A percentile compares a stretch with the other conserved stretches of the same genome.
Evolutionary conservation across 2,888 invertebrate species (phyloP).

Genomic region (Rhopalosiphum nymphaeae): DNA sequence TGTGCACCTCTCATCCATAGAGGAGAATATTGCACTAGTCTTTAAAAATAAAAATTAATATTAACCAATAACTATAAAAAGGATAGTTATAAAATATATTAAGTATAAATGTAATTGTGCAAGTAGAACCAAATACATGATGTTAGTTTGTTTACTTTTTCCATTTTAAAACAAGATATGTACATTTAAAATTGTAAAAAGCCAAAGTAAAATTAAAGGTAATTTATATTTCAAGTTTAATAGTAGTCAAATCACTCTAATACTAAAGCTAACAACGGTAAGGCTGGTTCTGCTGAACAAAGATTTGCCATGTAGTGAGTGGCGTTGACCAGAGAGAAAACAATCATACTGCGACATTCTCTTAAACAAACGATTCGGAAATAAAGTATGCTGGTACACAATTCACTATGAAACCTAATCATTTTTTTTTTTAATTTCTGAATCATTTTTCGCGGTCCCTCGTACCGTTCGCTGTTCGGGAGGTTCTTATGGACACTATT

Average conservation of each 20-base stretch:
- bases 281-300: neutral
- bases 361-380: neutral
- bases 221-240: neutral
- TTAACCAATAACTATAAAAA: neutral
- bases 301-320: neutral
- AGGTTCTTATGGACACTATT: neutral
- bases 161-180: neutral
- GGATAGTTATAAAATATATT: too few relatives aligned
- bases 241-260: neutral
- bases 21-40: neutral
- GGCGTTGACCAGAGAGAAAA: neutral
- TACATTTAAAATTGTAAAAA: neutral
- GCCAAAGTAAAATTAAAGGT: neutral
- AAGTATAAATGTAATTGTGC: too few relatives aligned
- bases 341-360: neutral
- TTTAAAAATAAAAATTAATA: neutral
- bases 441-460: neutral
- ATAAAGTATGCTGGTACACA: neutral
- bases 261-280: neutral
- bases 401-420: neutral
- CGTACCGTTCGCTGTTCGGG: neutral
- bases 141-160: neutral
- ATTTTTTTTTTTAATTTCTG: neutral
- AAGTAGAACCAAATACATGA: neutral
- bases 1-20: neutral